Conservation (phyloP, 2,113 vertebrate genomes). For the Sinocyclocheilus maitianheensis region DNA sequence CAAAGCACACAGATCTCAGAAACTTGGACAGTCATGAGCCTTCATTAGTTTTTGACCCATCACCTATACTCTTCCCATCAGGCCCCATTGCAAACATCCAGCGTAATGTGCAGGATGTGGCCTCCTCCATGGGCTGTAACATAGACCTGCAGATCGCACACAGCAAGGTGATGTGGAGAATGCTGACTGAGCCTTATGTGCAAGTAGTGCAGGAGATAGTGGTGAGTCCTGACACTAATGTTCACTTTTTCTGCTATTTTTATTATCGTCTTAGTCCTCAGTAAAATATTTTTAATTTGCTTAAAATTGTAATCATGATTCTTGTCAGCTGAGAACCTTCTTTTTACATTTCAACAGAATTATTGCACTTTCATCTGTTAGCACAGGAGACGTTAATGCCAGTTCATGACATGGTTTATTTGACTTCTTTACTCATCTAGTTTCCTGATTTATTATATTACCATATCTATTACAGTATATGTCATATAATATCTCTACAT, state of each 20-base stretch:
- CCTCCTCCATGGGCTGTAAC: conserved; percentile 81
- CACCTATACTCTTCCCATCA: conserved; percentile 50
- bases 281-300: no score
- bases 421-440: no score
- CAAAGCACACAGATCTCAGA: not conserved
- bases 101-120: conserved; percentile 78
- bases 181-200: conserved; percentile 68
- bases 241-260: not conserved
- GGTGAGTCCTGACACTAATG: conserved; percentile 64
- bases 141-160: conserved; percentile 85
- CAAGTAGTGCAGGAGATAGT: conserved; percentile 71
- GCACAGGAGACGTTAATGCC: no score
- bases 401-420: no score
- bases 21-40: not conserved
- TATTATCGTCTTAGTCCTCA: not conserved
- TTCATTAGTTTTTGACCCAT: not conserved
- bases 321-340: no score
- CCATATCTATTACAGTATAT: no score
- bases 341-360: no score
- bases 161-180: conserved; percentile 75
- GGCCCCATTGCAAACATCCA: conserved; percentile 81
- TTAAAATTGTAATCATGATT: no score
- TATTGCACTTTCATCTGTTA: no score
- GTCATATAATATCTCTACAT: no score
- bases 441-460: no score